Evolutionary conservation across 2,888 invertebrate species (phyloP), one percentile per base, ranked within the genome.

Genomic region (Drosophila imparisetae): DNA sequence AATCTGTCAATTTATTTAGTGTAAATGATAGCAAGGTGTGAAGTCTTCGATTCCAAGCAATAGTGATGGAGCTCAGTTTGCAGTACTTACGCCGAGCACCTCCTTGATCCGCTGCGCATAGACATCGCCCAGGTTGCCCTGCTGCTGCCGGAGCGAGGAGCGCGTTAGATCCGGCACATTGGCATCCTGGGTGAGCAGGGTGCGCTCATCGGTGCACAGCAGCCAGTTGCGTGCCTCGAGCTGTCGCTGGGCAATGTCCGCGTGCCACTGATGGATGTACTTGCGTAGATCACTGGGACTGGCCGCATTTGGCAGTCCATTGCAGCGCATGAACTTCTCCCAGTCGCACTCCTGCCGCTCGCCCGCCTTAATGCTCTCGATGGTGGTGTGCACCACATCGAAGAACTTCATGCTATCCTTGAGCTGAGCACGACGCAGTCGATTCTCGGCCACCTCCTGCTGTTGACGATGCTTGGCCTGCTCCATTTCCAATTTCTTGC

Each of bases 291-390:
- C 93, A 61, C 93, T 92, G 10, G 93, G 93, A 74, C 92, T 91
- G 52, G 89, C 90, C 4, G 92, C 90, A 77, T 91, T 92, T 3
- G 93, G 93, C 8, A 93, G 78, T 4, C 93, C 93, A 64, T 93
- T 92, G 85, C 93, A 93, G 7, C 93, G 92, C 93, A 93, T 93
- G 62, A 90, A 93, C 66, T 91, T 92, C 61, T 92, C 92, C 93
- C 93, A 93, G 54, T 93, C 93, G 13, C 81, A 81, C 45, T 91
- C 76, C 52, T 92, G 86, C 5, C 91, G 88, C 24, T 89, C 90
- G 3, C 84, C 84, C 4, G 77, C 80, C 69, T 91, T 91, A 63
- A 93, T 92, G 60, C 77, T 80, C 24, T 91, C 88, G 27, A 92
- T 93, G 65, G 89, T 75, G 13, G 86, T 76, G 4, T 83, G 84